phyloP scores from a whole-genome alignment of 2,113 vertebrate species.

The Trinectes maculatus region DNA sequence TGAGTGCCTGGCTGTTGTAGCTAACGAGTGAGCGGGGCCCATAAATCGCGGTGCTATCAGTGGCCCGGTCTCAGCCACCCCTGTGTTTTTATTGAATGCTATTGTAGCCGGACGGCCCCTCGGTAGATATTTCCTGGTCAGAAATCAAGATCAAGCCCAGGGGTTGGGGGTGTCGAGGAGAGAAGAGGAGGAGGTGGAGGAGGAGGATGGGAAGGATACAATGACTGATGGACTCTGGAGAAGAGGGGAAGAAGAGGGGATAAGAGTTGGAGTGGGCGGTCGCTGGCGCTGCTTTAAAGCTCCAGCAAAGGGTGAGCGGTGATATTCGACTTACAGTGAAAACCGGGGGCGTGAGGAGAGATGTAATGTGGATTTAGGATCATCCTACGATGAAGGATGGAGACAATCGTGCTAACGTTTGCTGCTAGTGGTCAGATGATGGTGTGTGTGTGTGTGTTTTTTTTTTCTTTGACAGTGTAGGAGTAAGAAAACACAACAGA shows the following conservation, averaged over 20 bases:
- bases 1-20: conserved; percentile 3
- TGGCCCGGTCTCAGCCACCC: conserved; percentile 61
- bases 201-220: conserved; percentile 62
- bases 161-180: conserved; percentile 10
- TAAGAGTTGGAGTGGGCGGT: conserved; percentile 70
- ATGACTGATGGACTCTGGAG: conserved; percentile 74
- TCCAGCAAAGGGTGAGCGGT: conserved; percentile 35
- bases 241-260: conserved; percentile 66
- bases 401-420: conserved; percentile 49
- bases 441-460: conserved; percentile 25
- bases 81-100: conserved; percentile 74
- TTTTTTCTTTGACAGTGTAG: conserved; percentile 11
- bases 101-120: conserved; percentile 64
- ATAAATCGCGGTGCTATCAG: conserved; percentile 73
- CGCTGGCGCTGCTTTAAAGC: conserved; percentile 68
- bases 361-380: conserved; percentile 73
- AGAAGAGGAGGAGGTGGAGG: not conserved
- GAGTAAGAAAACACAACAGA: conserved; percentile 43
- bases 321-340: conserved; percentile 66
- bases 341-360: conserved; percentile 62
- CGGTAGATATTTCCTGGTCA: conserved; percentile 75
- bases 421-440: conserved; percentile 50
- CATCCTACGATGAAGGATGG: conserved; percentile 61
- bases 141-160: conserved; percentile 71
- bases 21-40: conserved; percentile 41